A percentile compares a stretch with the other conserved stretches of the same genome.
Evolutionary conservation across 2,797 vertebrate species (phyloP).

Genomic region (Clarias fuscus): DNA sequence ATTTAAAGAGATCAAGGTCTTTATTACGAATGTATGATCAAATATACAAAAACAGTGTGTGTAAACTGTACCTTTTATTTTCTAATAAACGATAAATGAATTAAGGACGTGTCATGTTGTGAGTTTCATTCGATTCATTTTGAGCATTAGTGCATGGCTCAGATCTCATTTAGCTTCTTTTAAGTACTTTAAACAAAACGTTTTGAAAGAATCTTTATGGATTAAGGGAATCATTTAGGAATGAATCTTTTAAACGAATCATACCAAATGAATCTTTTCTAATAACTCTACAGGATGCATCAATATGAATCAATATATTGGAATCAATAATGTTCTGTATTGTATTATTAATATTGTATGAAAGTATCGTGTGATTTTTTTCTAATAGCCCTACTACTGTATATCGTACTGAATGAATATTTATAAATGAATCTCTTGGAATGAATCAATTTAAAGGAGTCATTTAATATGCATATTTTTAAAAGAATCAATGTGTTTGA

Average conservation of each 20-base stretch:
- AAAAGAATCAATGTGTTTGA: too few relatives aligned
- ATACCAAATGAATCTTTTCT: too few relatives aligned
- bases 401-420: too few relatives aligned
- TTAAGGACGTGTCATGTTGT: not conserved
- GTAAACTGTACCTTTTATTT: not conserved
- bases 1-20: not conserved
- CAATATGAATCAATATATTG: too few relatives aligned
- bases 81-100: not conserved
- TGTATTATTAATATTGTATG: too few relatives aligned
- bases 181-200: not conserved
- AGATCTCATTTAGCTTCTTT: not conserved
- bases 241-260: too few relatives aligned
- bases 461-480: too few relatives aligned
- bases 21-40: not conserved
- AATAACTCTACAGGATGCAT: too few relatives aligned
- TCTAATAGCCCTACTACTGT: not conserved
- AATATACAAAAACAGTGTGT: not conserved
- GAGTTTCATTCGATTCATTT: not conserved
- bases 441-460: not conserved
- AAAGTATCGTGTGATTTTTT: not conserved
- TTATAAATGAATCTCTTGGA: too few relatives aligned
- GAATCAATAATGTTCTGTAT: too few relatives aligned
- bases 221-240: not conserved
- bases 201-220: not conserved
- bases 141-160: not conserved